Conservation (phyloP, 2,113 vertebrate species). For the Alouatta palliata region DNA sequence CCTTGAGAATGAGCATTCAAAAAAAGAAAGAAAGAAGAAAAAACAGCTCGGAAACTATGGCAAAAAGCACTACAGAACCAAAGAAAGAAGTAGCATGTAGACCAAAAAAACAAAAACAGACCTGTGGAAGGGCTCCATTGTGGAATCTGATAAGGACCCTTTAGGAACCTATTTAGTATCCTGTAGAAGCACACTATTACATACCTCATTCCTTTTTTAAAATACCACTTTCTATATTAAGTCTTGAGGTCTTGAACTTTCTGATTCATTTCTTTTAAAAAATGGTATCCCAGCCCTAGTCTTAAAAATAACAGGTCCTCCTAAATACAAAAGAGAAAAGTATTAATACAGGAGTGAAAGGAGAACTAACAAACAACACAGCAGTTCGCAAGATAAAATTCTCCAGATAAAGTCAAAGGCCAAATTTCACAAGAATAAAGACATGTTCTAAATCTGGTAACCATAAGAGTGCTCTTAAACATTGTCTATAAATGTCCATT, state of each 20-base stretch:
- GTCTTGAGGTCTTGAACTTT: not conserved
- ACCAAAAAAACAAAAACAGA: not conserved
- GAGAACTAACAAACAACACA: not conserved
- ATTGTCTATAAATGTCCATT: not conserved
- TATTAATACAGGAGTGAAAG: not conserved
- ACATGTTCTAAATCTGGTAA: slow-evolving; percentile 2
- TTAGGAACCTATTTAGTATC: not conserved
- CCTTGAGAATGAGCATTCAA: not conserved
- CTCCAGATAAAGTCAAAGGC: slow-evolving; percentile 42
- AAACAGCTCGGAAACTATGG: not conserved
- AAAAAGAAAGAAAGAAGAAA: not conserved
- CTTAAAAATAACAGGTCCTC: slow-evolving; percentile 2
- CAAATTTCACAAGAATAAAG: slow-evolving; percentile 1
- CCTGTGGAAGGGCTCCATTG: not conserved
- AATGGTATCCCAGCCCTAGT: not conserved
- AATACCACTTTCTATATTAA: slow-evolving; percentile 10
- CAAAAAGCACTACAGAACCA: not conserved
- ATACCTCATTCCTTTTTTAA: not conserved
- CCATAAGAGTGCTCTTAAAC: not conserved
- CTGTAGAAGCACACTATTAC: not conserved
- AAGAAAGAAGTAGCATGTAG: not conserved
- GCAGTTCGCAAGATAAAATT: not conserved
- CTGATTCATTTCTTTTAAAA: slow-evolving; percentile 4
- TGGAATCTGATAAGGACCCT: not conserved
- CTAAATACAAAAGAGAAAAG: not conserved